Evolutionary conservation across 2,888 invertebrate genomes (phyloP).

Genomic region (Idaea biselata): DNA sequence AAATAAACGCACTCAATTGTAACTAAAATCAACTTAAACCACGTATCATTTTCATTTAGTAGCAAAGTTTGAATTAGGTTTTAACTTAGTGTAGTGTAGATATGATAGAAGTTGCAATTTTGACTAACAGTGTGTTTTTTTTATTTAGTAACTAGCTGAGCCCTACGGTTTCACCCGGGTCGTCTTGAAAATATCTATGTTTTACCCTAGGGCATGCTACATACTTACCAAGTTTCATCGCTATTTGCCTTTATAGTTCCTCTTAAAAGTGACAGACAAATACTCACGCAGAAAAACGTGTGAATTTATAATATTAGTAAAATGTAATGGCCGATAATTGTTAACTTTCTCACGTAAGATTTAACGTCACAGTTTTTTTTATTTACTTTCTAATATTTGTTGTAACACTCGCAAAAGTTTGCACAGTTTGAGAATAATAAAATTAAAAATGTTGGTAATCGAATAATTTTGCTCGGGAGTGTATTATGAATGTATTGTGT

Average conservation of each 20-base stretch:
- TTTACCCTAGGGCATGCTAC: not conserved
- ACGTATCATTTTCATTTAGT: slow-evolving; percentile 29
- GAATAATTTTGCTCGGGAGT: slow-evolving; percentile 20
- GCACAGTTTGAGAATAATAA: slow-evolving; percentile 2
- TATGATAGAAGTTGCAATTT: not conserved
- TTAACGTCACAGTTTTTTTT: not conserved
- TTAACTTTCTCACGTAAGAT: not conserved
- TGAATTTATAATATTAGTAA: not conserved
- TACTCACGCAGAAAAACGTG: not conserved
- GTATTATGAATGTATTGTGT: slow-evolving; percentile 7
- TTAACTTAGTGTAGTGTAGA: slow-evolving; percentile 16
- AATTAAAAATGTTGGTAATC: slow-evolving; percentile 3
- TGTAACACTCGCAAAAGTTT: slow-evolving; percentile 1
- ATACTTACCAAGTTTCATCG: not conserved
- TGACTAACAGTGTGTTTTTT: not conserved
- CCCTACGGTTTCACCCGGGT: not conserved
- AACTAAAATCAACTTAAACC: slow-evolving; percentile 23
- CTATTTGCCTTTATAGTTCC: not conserved
- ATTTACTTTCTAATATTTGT: slow-evolving; percentile 3
- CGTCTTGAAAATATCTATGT: not conserved
- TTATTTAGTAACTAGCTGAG: not conserved
- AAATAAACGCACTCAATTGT: slow-evolving; percentile 16
- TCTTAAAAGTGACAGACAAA: no score
- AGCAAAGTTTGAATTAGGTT: slow-evolving; percentile 16
- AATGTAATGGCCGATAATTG: not conserved